A percentile compares a stretch with the other conserved stretches of the same genome.
Conservation (phyloP, 2,113 vertebrate genomes). For the Gasterosteus aculeatus region DNA sequence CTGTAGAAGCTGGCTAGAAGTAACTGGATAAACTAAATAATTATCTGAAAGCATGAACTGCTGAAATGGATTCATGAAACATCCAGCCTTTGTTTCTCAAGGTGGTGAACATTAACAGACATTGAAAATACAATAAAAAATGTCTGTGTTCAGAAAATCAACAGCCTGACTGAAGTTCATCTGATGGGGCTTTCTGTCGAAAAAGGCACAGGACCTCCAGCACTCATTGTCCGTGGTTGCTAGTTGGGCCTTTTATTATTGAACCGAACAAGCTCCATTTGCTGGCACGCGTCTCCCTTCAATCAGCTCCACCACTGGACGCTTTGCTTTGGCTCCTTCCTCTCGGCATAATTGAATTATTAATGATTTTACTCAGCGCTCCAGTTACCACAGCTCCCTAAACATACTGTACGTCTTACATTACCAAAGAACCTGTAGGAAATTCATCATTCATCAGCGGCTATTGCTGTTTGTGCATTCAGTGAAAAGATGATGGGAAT, state of each 20-base stretch:
- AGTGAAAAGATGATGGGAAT: not conserved
- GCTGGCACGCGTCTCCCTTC: too few species aligned
- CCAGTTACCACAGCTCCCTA: conserved; percentile 17
- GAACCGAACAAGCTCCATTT: not conserved
- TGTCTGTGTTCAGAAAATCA: not conserved
- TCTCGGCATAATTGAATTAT: conserved; percentile 42
- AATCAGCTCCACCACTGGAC: conserved; percentile 15
- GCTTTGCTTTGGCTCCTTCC: conserved; percentile 12
- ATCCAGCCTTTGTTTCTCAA: not conserved
- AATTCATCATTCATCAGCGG: conserved; percentile 1
- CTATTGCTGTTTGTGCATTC: not conserved
- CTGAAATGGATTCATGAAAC: not conserved
- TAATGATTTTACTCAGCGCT: conserved; percentile 39
- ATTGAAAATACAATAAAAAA: not conserved
- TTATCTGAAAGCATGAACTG: not conserved
- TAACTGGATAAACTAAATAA: not conserved
- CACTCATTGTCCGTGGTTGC: conserved; percentile 7
- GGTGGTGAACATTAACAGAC: not conserved
- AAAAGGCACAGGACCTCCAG: not conserved
- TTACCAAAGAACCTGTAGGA: not conserved
- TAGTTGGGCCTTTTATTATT: conserved; percentile 17
- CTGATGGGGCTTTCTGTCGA: not conserved
- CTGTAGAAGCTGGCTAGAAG: not conserved
- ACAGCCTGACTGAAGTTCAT: not conserved
- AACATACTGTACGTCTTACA: conserved; percentile 32